Base-by-base conservation (phyloP, 1,140 invertebrate species). In the Chironomus tepperi region DNA sequence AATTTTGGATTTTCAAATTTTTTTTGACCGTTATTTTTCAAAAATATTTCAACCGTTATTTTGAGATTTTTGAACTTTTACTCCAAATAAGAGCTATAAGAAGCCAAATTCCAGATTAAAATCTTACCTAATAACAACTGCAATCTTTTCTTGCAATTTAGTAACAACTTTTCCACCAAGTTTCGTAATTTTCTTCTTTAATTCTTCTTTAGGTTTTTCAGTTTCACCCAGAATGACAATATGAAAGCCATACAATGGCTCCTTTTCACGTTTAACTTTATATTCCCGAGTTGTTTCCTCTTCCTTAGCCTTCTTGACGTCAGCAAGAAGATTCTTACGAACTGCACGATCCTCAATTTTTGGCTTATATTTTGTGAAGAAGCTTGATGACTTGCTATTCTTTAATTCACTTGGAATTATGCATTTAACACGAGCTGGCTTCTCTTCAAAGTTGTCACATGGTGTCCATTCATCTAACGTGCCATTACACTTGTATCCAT, bases 381-480 rank as follows among this genome's bases (percentile, higher is more conserved):
- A 88, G 3, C 16, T 67, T 70, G 16, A 3, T 0, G 82, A 75
- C 47, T 76, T 86, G 85, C 3, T 84, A 78, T 76, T 89, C 84
- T 79, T 88, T 87, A 91, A 84, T 24, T 88, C 84, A 16, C 83
- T 81, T 1, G 95, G 93, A 42, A 98, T 82, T 78, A 86, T 86
- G 78, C 97, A 94, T 70, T 87, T 81, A n/a, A 80, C 86, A 74
- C 94, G 84, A 78, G 90, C 86, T 7, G 97, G 96, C 19, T 89
- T 86, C 77, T 88, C 87, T 0, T 89, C 88, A 8, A 89, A 79
- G 77, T 90, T 89, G 65, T 87, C 85, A 82, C 97, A 99, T 82
- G 93, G 94, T 0, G 93, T 91, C 93, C 95, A 99, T 81, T 97
- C 96, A 21, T 89, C 91, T 43, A 96, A 77, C 81, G 91, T 84